phyloP scores from a whole-genome alignment of 2,888 invertebrate species.

The Drosophila tripunctata region DNA sequence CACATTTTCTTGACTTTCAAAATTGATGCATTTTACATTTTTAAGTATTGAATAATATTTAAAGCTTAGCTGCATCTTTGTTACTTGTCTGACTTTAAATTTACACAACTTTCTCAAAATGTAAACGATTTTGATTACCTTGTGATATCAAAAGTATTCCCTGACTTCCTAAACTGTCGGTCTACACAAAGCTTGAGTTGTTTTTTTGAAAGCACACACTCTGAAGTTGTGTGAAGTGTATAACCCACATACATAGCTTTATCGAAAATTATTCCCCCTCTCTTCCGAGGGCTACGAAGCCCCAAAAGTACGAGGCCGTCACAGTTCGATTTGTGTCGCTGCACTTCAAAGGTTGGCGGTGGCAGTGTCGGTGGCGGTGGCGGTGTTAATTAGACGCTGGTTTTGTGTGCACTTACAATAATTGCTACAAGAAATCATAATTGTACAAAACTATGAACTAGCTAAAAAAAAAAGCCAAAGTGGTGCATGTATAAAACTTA shows the following conservation, averaged over 20 bases:
- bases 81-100: too few relatives aligned
- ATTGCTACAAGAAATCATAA: slow-evolving; percentile 63
- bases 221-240: slow-evolving; percentile 13
- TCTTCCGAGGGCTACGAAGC: neutral
- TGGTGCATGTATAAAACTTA: slow-evolving; percentile 53
- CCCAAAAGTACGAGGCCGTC: slow-evolving; percentile 3
- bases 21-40: too few relatives aligned
- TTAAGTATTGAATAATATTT: too few relatives aligned
- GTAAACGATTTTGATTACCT: too few relatives aligned
- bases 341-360: slow-evolving; percentile 75
- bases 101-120: too few relatives aligned
- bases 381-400: slow-evolving; percentile 69
- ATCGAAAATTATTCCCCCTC: neutral
- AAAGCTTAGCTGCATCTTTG: too few relatives aligned
- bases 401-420: slow-evolving; percentile 72
- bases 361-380: too few relatives aligned
- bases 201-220: too few relatives aligned
- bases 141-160: neutral
- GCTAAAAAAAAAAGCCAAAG: slow-evolving; percentile 30
- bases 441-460: slow-evolving; percentile 29
- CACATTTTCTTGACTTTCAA: too few relatives aligned
- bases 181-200: too few relatives aligned
- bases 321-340: slow-evolving; percentile 50
- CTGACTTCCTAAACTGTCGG: too few relatives aligned
- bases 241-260: slow-evolving; percentile 22